These are phyloP conservation scores for Pterocles burchelli DNA, from an alignment of 2,113 vertebrate species.

Conservation along the genomic window DNA sequence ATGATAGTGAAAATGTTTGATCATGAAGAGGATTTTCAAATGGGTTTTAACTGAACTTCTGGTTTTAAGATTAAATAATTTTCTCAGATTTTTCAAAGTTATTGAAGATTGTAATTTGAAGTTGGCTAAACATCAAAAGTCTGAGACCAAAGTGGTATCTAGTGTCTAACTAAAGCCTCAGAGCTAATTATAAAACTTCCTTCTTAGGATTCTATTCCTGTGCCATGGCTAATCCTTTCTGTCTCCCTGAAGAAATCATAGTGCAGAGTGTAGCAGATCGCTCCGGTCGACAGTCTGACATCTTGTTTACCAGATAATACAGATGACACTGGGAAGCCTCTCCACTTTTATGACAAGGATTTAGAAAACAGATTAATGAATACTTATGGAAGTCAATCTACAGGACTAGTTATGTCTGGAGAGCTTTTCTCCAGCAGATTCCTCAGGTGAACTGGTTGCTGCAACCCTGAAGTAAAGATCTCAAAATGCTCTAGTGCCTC, in stretches of 20 bases:
- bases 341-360: neutral
- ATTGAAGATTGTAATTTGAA: neutral
- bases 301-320: slow-evolving; percentile 20
- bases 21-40: neutral
- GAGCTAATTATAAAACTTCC: slow-evolving; percentile 46
- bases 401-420: neutral
- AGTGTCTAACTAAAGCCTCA: slow-evolving; percentile 25
- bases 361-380: slow-evolving; percentile 6
- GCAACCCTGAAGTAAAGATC: neutral
- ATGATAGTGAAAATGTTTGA: neutral
- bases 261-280: neutral
- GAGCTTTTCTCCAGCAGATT: slow-evolving; percentile 1
- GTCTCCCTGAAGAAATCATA: slow-evolving; percentile 26
- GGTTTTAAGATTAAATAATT: neutral
- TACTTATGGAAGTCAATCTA: neutral
- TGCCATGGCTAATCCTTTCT: slow-evolving; percentile 43
- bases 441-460: neutral
- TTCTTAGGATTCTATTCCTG: slow-evolving; percentile 60
- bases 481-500: neutral
- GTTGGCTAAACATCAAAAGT: slow-evolving; percentile 11
- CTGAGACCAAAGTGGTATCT: slow-evolving; percentile 3
- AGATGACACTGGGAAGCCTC: neutral
- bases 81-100: neutral
- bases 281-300: neutral
- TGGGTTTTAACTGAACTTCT: neutral